Percentiles rank a stretch among this genome's conserved stretches.
Evolutionary conservation across 2,113 vertebrate genomes (phyloP).

Genomic region (Plotosus lineatus): DNA sequence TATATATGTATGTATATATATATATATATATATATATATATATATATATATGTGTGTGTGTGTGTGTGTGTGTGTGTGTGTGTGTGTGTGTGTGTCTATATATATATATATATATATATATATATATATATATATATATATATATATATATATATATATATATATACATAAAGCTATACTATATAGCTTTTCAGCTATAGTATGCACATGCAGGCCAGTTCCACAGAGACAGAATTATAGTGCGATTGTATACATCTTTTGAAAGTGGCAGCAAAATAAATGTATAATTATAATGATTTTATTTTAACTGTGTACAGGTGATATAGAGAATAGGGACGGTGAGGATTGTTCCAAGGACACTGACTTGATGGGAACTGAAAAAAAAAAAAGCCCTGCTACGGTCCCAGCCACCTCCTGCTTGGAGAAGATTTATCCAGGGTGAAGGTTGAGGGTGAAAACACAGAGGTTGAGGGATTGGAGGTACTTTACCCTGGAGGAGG

Average conservation of each 20-base stretch:
- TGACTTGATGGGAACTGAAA: neutral
- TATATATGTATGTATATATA: no score
- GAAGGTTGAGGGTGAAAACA: neutral
- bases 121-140: no score
- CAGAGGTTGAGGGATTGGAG: neutral
- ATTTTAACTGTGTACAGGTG: neutral
- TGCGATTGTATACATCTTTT: neutral
- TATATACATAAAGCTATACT: no score
- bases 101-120: no score
- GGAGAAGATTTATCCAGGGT: neutral
- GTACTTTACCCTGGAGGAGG: neutral
- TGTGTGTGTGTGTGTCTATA: no score
- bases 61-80: no score
- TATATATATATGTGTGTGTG: no score
- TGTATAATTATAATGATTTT: neutral
- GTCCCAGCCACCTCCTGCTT: neutral
- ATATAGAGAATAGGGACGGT: neutral
- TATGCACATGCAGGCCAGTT: neutral
- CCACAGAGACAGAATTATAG: neutral
- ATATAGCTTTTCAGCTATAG: no score
- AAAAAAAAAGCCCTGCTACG: neutral
- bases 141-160: no score
- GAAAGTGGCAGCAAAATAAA: conserved; percentile 6
- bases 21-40: no score
- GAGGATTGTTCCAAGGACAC: neutral